Percentiles rank a stretch among this genome's conserved stretches.
phyloP scores from a whole-genome alignment of 2,113 vertebrate genomes.

The Dromiciops gliroides region DNA sequence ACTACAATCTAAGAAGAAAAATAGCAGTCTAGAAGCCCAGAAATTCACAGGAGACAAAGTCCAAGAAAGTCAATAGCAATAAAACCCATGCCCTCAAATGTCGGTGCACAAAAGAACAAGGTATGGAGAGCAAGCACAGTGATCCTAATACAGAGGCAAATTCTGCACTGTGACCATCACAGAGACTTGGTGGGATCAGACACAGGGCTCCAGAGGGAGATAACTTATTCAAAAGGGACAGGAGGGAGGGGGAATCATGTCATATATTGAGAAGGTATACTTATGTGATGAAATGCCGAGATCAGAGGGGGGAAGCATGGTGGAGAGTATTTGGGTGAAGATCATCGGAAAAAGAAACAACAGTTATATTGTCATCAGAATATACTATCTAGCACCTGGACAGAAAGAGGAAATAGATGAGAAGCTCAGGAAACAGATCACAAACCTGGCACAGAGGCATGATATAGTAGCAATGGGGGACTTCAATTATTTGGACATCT shows the following conservation, averaged over 20 bases:
- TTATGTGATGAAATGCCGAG: neutral
- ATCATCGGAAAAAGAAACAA: neutral
- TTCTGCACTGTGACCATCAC: neutral
- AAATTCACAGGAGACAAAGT: neutral
- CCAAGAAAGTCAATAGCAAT: neutral
- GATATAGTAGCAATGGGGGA: neutral
- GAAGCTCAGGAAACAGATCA: neutral
- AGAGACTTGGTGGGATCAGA: neutral
- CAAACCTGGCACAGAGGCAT: neutral
- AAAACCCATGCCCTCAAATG: neutral
- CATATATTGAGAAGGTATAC: neutral
- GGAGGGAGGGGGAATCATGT: neutral
- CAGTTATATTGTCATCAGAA: neutral
- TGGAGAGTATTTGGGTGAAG: neutral
- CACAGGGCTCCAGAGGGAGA: neutral
- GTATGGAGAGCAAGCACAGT: neutral
- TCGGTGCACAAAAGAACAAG: neutral
- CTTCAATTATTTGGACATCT: conserved; percentile 3
- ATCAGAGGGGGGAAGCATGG: neutral
- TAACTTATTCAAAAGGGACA: neutral
- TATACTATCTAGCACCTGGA: conserved; percentile 2
- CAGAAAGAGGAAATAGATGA: conserved; percentile 3
- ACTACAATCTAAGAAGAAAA: neutral
- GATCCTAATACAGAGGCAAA: neutral
- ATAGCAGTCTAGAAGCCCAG: neutral